Base-by-base conservation (phyloP, 2,797 vertebrate species). In the Malurus leucopterus region DNA sequence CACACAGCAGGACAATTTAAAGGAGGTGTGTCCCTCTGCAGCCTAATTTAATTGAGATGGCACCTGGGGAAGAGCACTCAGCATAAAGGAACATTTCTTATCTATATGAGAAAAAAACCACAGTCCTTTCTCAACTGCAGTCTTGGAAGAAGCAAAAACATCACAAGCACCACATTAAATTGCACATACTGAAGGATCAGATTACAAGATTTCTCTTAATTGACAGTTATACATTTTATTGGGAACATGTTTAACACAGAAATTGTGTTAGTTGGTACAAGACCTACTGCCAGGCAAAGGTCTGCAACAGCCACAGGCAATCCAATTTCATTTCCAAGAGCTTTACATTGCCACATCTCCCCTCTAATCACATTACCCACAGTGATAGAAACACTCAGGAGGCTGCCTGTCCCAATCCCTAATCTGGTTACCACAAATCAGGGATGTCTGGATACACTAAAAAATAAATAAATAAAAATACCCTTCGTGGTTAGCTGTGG, bases 231-330 rank as follows among this genome's bases (percentile, higher is more conserved):
- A n/a, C 86, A 63, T 94, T 96, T 96, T 81, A 91, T 68, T 87
- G 68, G 85, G 78, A 91, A 93, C 86, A 84, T 90, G 62, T 64
- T 80, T 91, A 87, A 92, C 68, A 63, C 11, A 75, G 80, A 76
- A 96, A 94, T 95, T 58, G 58, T 17, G 91, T 96, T 94, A 95
- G 64, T 19, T 64, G 59, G 76, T 36, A 84, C 76, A 81, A 40
- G 71, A 72, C 68, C 71, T 91, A 73, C 68, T 43, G 36, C 86
- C 70, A 88, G 80, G 90, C 63, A 95, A 97, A 97, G 96, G 96
- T 96, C 96, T 93, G 30, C 24, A 46, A 36, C 5, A 64, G 96
- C 97, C 95, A 46, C 15, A 40, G 94, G 97, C 96, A 76, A 93
- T 13, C 34, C 51, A 57, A 21, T 74, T 54, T 51, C 51, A 80